Base-by-base conservation (phyloP, 2,113 vertebrate genomes). In the Sander lucioperca region DNA sequence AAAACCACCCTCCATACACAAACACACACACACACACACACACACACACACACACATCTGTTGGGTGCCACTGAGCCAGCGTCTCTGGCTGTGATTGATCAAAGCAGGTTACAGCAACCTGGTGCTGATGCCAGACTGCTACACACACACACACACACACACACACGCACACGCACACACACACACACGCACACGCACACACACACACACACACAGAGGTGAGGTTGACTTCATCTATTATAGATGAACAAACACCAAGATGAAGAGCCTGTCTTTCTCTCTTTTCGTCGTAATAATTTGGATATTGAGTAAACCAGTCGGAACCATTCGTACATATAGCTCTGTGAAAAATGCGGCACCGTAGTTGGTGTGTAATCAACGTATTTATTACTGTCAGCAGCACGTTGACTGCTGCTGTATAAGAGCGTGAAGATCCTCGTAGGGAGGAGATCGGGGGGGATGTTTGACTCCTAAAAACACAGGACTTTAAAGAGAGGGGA, bases 31-130 rank as follows among this genome's bases (percentile, higher is more conserved):
- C 65, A 78, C 25, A 66, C 39, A 62, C 50, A 50, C 19, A 47
- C n/a, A 69, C 63, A 65, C 48, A 71, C 36, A 79, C 48, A 68
- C 54, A 68, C 69, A 65, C 61, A 82, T 48, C 80, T 79, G 82
- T 16, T 54, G 61, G 78, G 64, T 67, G 75, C 87, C 59, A 70
- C 58, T 14, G 57, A 61, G 71, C 56, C 68, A 77, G 64, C 77
- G 25, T 45, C 77, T 58, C 92, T 89, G 89, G 92, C 81, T 91
- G 85, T 57, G 80, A 91, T 68, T 94, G 94, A 97, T 97, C 96
- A 97, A 97, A 97, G 94, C 89, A 86, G 88, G 89, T 93, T 93
- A 94, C 94, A 93, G 86, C 80, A 92, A 92, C 93, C 94, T 95
- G 91, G 93, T 95, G 89, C 91, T 93, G 94, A 95, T 48, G 33